Percentiles rank a stretch among this genome's conserved stretches.
phyloP scores from a whole-genome alignment of 92 coral and sea anemone genomes.

The Bergia puertoricense region DNA sequence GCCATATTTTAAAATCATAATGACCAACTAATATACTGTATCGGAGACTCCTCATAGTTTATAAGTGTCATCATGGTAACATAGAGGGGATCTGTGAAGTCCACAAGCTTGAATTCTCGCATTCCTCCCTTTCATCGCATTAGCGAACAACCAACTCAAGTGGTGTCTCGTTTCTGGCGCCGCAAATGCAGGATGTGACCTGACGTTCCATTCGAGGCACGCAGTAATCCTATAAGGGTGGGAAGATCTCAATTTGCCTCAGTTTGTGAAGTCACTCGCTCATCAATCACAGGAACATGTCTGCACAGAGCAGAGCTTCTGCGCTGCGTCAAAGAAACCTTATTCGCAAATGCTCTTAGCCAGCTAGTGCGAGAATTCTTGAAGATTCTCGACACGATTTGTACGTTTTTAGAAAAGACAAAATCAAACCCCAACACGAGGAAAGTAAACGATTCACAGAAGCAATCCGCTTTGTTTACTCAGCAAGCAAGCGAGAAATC shows the following conservation, averaged over 20 bases:
- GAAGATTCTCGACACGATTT: not conserved
- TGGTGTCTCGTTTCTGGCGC: conserved; percentile 11
- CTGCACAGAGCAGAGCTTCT: not conserved
- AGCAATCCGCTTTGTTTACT: conserved; percentile 5
- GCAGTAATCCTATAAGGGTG: conserved; percentile 40
- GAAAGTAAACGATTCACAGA: not conserved
- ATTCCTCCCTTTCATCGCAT: conserved; percentile 35
- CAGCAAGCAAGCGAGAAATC: not conserved
- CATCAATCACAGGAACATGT: conserved; percentile 25
- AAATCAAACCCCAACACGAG: not conserved
- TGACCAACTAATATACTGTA: not conserved
- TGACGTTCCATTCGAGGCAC: conserved; percentile 21
- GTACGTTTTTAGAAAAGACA: not conserved
- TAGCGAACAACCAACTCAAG: not conserved
- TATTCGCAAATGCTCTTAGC: not conserved
- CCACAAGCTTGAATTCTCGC: not conserved
- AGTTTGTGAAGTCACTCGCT: conserved; percentile 28
- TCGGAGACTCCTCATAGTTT: not conserved
- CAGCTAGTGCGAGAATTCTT: not conserved
- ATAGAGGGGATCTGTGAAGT: not conserved
- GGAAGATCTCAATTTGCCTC: conserved; percentile 12
- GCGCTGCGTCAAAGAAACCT: not conserved
- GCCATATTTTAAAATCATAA: not conserved
- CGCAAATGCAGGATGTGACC: conserved; percentile 37
- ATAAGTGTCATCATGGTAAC: conserved; percentile 9